Evolutionary conservation across 2,888 invertebrate species (phyloP).

Genomic region (Polylopha cassiicola): DNA sequence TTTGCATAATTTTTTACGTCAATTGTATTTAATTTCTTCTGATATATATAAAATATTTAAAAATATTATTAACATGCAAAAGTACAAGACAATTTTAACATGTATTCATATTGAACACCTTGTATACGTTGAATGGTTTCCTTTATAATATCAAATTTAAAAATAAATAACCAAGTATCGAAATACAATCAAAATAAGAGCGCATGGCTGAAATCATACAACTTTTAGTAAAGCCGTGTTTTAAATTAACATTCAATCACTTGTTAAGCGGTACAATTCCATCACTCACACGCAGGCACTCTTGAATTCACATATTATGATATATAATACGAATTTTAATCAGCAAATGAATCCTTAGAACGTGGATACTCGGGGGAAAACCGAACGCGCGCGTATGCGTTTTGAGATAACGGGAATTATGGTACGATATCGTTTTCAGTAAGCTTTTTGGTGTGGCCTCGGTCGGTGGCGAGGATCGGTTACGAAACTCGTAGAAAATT

Average conservation of each 20-base stretch:
- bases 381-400: slow-evolving; percentile 38
- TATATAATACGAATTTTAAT: slow-evolving; percentile 58
- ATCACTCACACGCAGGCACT: slow-evolving; percentile 7
- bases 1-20: too few species aligned
- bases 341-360: slow-evolving; percentile 43
- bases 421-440: slow-evolving; percentile 18
- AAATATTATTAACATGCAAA: too few species aligned
- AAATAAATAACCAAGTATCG: slow-evolving; percentile 30
- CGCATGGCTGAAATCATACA: slow-evolving; percentile 42
- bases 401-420: slow-evolving; percentile 27
- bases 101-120: too few species aligned
- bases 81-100: too few species aligned
- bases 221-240: slow-evolving; percentile 44
- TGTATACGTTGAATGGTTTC: too few species aligned
- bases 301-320: slow-evolving; percentile 33
- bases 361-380: slow-evolving; percentile 36
- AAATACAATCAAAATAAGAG: slow-evolving; percentile 32
- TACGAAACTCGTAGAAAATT: slow-evolving; percentile 39
- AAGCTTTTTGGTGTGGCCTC: slow-evolving; percentile 25
- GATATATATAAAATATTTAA: too few species aligned
- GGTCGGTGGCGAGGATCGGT: slow-evolving; percentile 21
- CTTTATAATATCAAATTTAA: slow-evolving; percentile 25
- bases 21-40: too few species aligned
- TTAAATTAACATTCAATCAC: slow-evolving; percentile 44
- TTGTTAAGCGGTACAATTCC: slow-evolving; percentile 8